Base-by-base conservation (phyloP, 1,140 invertebrate genomes). In the Diuraphis noxia region DNA sequence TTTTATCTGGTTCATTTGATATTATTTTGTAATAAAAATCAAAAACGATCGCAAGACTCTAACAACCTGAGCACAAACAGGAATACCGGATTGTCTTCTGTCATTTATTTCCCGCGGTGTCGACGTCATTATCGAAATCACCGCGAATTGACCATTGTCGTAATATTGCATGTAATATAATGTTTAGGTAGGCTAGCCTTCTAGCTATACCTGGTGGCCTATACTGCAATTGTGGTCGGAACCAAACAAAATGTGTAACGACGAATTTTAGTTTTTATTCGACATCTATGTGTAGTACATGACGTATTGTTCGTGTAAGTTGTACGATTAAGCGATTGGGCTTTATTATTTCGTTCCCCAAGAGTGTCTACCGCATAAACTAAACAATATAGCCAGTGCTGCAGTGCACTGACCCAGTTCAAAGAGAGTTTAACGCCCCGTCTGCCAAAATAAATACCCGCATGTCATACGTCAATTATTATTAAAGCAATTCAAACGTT, bases 331-430 rank as follows among this genome's bases (percentile, higher is more conserved):
- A 17, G n/a, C 56, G 30, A 72, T 72, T 72, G n/a, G 56, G 5
- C n/a, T 72, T 72, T 72, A 72, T n/a, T 82, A 82, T 38, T 41
- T 30, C 86, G 36, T 88, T 63, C 34, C 49, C 4, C 23, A 1
- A 56, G 9, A 30, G 30, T 43, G 25, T 34, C 17, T 46, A 46
- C 46, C 6, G 43, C n/a, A 46, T 85, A 30, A 72, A n/a, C 30
- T n/a, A 72, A n/a, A n/a, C 17, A 72, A 34, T 72, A 72, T 30
- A 38, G 52, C 40, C 38, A 38, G 56, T 41, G 88, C 88, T 36
- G 30, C 38, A 38, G 56, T 41, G 88, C 88, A 49, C 88, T 79
- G 88, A 90, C 88, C 88, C 43, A 90, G 72, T 81, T 90, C 88
- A 19, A 43, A 46, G 63, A 77, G 52, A 90, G 88, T 90, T 90